Evolutionary conservation across 2,888 invertebrate genomes (phyloP).

Genomic region (Amiota mariae): DNA sequence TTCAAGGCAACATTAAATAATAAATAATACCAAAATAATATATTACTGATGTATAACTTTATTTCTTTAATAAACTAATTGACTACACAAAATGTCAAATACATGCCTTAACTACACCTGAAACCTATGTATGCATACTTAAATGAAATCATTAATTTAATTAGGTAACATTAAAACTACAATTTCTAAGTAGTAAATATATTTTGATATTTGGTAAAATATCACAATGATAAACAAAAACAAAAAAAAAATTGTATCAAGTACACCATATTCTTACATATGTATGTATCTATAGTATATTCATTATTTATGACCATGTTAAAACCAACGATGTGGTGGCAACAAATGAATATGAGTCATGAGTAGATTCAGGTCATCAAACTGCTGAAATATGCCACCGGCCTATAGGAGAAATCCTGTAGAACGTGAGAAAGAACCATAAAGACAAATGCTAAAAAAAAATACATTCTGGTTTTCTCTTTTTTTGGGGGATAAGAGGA

Average conservation of each 20-base stretch:
- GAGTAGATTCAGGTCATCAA: neutral
- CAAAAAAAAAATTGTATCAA: neutral
- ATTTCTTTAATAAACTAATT: too few species aligned
- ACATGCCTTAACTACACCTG: too few species aligned
- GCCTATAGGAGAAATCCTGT: slow-evolving; percentile 9
- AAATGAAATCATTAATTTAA: neutral
- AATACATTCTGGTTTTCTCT: neutral
- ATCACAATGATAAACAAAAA: neutral
- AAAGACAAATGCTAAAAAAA: neutral
- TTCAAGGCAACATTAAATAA: too few species aligned
- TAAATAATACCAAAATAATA: too few species aligned
- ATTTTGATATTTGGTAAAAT: neutral
- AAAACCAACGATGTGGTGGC: neutral
- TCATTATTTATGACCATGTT: neutral
- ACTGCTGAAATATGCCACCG: neutral
- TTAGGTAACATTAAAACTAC: neutral
- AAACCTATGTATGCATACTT: too few species aligned
- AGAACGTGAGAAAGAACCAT: neutral
- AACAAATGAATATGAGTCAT: slow-evolving; percentile 19
- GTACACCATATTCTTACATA: too few species aligned
- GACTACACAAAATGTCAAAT: too few species aligned
- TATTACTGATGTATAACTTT: too few species aligned
- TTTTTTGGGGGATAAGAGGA: too few species aligned
- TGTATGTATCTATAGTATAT: too few species aligned
- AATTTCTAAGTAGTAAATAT: too few species aligned